Percentiles rank a stretch among this genome's conserved stretches.
Evolutionary conservation across 2,888 invertebrate species (phyloP).

Genomic region (Eulithis testata): DNA sequence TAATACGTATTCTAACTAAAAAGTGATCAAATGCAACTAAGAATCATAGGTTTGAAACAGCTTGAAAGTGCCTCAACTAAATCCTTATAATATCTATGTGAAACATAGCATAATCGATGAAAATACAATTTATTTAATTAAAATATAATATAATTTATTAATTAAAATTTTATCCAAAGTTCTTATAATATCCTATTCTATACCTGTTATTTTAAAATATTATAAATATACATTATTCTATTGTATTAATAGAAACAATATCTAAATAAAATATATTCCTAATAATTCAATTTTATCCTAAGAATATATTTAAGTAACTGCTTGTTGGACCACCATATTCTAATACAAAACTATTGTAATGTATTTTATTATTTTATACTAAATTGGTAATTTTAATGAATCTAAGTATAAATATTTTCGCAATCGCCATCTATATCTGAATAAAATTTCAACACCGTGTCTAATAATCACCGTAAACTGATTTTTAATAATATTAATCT

Average conservation of each 20-base stretch:
- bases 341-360: constrained; percentile 7
- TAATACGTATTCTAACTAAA: constrained; percentile 26
- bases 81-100: constrained; percentile 49
- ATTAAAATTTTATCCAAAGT: constrained; percentile 17
- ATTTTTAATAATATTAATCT: no score
- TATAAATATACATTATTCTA: constrained; percentile 15
- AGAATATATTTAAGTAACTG: constrained; percentile 4
- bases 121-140: constrained; percentile 50
- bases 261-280: constrained; percentile 1
- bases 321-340: constrained; percentile 22
- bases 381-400: not conserved
- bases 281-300: not conserved
- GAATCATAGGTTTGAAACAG: constrained; percentile 22
- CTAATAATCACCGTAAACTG: no score
- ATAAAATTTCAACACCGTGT: no score
- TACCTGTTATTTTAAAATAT: constrained; percentile 26
- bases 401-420: not conserved
- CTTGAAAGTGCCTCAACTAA: constrained; percentile 55
- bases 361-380: not conserved
- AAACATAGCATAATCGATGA: constrained; percentile 53
- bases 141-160: constrained; percentile 39
- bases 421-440: no score
- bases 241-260: constrained; percentile 17
- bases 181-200: constrained; percentile 20
- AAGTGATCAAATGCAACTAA: constrained; percentile 27